Percentiles rank a stretch among this genome's conserved stretches.
phyloP scores from a whole-genome alignment of 2,113 vertebrate species.

The Pyxicephalus adspersus region DNA sequence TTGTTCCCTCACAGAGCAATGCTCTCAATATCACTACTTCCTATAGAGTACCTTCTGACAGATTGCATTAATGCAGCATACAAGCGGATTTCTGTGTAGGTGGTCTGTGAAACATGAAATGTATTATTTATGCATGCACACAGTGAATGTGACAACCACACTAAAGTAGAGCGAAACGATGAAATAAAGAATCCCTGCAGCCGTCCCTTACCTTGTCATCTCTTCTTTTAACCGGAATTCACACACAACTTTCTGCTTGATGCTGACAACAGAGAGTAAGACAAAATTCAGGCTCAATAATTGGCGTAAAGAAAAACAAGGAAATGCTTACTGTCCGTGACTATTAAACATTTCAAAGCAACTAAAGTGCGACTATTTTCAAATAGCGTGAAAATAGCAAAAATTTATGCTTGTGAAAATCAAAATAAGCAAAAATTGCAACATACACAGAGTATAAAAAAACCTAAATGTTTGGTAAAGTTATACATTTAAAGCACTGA shows the following conservation, averaged over 20 bases:
- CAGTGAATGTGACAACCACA: background rate
- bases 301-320: no score
- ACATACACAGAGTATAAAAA: no score
- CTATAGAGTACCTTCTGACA: background rate
- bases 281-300: background rate
- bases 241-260: conserved; percentile 1
- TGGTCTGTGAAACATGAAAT: conserved; percentile 34
- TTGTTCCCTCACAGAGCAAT: background rate
- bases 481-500: no score
- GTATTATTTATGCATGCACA: conserved; percentile 10
- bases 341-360: no score
- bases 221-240: background rate
- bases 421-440: no score
- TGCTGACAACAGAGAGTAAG: background rate
- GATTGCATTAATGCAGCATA: background rate
- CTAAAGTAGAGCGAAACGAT: conserved; percentile 5
- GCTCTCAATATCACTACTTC: no score
- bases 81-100: conserved; percentile 18
- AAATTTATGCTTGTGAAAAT: no score
- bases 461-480: no score
- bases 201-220: background rate
- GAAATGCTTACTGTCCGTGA: no score
- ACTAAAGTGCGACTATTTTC: no score
- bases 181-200: no score
- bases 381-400: no score